Percentiles rank a stretch among this genome's conserved stretches.
Evolutionary conservation across 2,888 invertebrate species (phyloP).

Genomic region (Camptogramma bilineatum): DNA sequence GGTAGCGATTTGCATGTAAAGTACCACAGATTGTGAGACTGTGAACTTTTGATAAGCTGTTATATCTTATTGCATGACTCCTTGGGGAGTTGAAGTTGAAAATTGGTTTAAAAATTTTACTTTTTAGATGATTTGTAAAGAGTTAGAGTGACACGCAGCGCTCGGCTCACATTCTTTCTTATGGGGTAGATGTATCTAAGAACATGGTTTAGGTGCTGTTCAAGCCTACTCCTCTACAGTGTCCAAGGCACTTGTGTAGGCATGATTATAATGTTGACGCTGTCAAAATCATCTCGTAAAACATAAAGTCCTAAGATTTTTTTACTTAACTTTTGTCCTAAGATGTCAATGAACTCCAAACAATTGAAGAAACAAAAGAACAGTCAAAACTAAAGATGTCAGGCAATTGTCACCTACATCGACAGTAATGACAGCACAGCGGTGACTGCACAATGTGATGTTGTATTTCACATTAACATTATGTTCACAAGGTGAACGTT

Average conservation of each 20-base stretch:
- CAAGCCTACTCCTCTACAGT: no score
- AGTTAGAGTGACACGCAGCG: no score
- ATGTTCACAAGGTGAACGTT: slow-evolving; percentile 82
- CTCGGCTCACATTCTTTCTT: no score
- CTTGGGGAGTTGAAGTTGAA: not conserved
- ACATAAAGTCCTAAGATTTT: no score
- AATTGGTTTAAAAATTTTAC: not conserved
- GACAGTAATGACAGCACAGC: slow-evolving; percentile 44
- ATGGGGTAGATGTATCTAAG: no score
- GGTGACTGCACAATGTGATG: slow-evolving; percentile 83
- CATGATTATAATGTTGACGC: no score
- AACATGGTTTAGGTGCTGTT: no score
- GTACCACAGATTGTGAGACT: slow-evolving; percentile 30
- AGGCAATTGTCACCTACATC: slow-evolving; percentile 49
- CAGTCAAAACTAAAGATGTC: slow-evolving; percentile 38
- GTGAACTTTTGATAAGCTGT: slow-evolving; percentile 13
- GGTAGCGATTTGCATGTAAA: slow-evolving; percentile 38
- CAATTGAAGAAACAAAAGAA: slow-evolving; percentile 31
- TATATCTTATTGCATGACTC: not conserved
- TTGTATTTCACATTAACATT: slow-evolving; percentile 85
- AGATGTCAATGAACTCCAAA: slow-evolving; percentile 5
- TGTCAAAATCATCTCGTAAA: no score
- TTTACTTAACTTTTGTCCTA: not conserved
- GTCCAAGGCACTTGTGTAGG: no score
- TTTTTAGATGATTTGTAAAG: not conserved